These are phyloP conservation scores for Tetragnatha montana DNA, from an alignment of 2,888 invertebrate genomes.

Conservation along the genomic window DNA sequence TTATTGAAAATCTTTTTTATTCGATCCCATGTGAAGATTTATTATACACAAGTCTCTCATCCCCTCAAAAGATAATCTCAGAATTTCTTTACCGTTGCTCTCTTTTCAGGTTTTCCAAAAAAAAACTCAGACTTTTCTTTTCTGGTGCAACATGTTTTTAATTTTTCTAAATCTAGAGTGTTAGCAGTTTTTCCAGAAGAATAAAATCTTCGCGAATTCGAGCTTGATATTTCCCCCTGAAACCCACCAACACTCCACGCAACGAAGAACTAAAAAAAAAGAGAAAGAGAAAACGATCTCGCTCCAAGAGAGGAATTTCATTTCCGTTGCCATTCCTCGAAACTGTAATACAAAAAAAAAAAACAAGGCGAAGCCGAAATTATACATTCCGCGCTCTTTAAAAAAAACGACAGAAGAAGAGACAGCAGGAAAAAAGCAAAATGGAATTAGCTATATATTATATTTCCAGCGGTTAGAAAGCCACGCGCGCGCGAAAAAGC, in stretches of 20 bases:
- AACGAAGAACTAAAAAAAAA: background rate
- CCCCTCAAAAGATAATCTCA: too few species aligned
- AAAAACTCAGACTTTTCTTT: background rate
- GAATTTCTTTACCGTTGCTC: too few species aligned
- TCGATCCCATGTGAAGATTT: too few species aligned
- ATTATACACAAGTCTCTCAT: too few species aligned
- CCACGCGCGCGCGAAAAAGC: conserved; percentile 29
- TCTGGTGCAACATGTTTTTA: background rate
- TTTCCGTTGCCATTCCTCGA: background rate
- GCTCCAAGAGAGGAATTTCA: background rate
- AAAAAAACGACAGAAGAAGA: background rate
- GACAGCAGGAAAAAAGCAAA: conserved; percentile 2
- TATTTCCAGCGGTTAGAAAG: background rate
- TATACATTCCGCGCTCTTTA: background rate
- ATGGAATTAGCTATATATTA: background rate
- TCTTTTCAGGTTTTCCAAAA: background rate
- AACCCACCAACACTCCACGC: background rate
- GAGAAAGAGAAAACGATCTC: background rate
- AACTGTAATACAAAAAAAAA: background rate
- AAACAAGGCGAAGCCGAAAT: background rate
- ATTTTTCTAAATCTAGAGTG: background rate
- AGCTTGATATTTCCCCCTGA: background rate
- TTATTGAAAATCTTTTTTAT: too few species aligned
- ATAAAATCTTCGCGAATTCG: background rate
- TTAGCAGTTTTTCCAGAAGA: background rate